Evolutionary conservation across 2,113 vertebrate species (phyloP).

Genomic region (Laticauda colubrina): DNA sequence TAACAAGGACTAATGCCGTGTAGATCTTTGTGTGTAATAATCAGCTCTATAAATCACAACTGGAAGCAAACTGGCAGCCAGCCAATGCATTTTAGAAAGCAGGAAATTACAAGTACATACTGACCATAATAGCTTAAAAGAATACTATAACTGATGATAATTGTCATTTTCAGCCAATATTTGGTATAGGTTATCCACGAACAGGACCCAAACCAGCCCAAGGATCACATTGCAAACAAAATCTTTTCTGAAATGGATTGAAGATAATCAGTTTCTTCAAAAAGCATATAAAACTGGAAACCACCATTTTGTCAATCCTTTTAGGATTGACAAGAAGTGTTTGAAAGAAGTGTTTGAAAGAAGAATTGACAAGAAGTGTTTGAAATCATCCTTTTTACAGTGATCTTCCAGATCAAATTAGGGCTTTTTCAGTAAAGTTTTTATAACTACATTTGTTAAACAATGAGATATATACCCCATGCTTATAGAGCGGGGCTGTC

Average conservation of each 20-base stretch:
- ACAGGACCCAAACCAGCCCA: background rate
- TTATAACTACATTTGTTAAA: background rate
- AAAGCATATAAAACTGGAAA: background rate
- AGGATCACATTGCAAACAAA: background rate
- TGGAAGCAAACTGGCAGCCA: background rate
- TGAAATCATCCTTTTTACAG: background rate
- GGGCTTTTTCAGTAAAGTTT: background rate
- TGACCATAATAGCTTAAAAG: background rate
- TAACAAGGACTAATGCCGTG: background rate
- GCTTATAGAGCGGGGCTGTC: background rate
- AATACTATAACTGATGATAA: background rate
- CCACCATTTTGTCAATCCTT: background rate
- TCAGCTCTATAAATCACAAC: background rate
- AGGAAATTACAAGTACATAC: background rate
- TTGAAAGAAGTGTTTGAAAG: background rate
- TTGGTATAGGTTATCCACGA: background rate
- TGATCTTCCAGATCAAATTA: background rate
- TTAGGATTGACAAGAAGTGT: background rate
- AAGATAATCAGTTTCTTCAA: background rate
- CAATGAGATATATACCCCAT: background rate
- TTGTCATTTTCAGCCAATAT: background rate
- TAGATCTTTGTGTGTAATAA: background rate
- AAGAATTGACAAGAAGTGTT: background rate
- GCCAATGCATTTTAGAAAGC: background rate
- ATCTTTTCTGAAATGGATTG: background rate